A percentile compares a stretch with the other conserved stretches of the same genome.
phyloP scores from a whole-genome alignment of 2,888 invertebrate genomes.

The Ctena decussata region DNA sequence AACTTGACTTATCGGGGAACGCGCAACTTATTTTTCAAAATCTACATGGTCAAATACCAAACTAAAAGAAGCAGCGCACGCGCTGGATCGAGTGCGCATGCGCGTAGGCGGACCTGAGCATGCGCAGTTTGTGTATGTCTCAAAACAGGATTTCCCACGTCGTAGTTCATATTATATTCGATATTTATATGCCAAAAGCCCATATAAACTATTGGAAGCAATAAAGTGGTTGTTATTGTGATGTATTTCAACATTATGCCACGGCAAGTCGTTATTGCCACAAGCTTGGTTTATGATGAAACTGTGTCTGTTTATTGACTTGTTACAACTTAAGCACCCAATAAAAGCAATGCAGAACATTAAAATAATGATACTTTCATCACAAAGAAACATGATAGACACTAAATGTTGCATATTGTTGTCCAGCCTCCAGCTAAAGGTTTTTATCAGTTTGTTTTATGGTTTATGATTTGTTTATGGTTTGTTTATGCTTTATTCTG shows the following conservation, averaged over 20 bases:
- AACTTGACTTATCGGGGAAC: no score
- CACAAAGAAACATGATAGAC: not conserved
- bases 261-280: not conserved
- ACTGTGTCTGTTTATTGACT: not conserved
- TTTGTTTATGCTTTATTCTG: no score
- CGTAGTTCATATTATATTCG: not conserved
- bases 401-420: not conserved
- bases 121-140: no score
- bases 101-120: no score
- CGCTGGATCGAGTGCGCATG: no score
- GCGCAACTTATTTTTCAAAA: no score
- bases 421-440: not conserved
- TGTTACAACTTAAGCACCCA: not conserved
- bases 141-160: not conserved
- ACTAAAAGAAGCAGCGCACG: no score
- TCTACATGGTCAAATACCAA: no score
- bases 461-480: no score
- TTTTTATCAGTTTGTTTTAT: not conserved
- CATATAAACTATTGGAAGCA: not conserved
- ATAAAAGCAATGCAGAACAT: conserved; percentile 7
- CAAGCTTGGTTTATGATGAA: not conserved
- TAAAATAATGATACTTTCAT: conserved; percentile 1
- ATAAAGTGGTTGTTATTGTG: not conserved
- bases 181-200: not conserved
- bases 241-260: not conserved